Evolutionary conservation across 2,888 invertebrate genomes (phyloP).

Genomic region (Lampropteryx suffumata): DNA sequence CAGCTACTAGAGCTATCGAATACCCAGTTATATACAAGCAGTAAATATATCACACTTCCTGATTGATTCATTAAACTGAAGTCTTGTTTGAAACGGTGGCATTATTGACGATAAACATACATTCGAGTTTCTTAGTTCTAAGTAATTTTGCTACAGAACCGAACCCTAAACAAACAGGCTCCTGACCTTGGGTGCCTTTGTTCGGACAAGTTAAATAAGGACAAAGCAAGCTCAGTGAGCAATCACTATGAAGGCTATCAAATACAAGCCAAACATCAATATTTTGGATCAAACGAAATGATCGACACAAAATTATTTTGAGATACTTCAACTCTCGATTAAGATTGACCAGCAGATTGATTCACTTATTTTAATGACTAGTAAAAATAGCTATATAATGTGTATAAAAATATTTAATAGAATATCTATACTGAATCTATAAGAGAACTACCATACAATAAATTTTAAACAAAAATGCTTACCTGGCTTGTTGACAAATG

Average conservation of each 20-base stretch:
- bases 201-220: slow-evolving; percentile 17
- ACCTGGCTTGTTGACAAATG: too few relatives aligned
- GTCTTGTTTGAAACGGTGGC: neutral
- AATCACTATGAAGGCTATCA: slow-evolving; percentile 10
- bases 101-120: slow-evolving; percentile 9
- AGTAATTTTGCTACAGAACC: slow-evolving; percentile 18
- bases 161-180: slow-evolving; percentile 26
- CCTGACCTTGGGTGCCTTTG: slow-evolving; percentile 21
- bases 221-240: slow-evolving; percentile 15
- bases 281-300: neutral
- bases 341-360: too few relatives aligned
- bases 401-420: too few relatives aligned
- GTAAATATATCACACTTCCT: neutral
- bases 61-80: slow-evolving; percentile 2
- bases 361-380: too few relatives aligned
- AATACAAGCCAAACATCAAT: slow-evolving; percentile 10
- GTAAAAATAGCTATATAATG: too few relatives aligned
- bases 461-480: too few relatives aligned
- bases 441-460: too few relatives aligned
- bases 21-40: too few relatives aligned
- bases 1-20: too few relatives aligned
- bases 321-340: too few relatives aligned
- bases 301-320: neutral
- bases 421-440: too few relatives aligned
- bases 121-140: slow-evolving; percentile 4